phyloP scores from a whole-genome alignment of 2,797 vertebrate genomes.

The Rhadinocentrus ornatus region DNA sequence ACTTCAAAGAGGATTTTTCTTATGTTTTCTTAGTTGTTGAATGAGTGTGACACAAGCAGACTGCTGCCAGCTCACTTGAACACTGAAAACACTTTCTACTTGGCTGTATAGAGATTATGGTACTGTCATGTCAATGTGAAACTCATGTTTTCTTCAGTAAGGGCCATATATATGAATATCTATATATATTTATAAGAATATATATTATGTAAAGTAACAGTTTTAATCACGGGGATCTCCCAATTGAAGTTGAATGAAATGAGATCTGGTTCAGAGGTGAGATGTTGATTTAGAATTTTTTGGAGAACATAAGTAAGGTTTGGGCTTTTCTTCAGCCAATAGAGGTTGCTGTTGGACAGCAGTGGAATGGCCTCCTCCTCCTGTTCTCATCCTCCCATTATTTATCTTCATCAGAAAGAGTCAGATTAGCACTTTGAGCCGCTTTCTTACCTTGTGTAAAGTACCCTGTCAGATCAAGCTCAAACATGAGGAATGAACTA shows the following conservation, averaged over 20 bases:
- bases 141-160: conserved; percentile 84
- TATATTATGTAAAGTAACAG: conserved; percentile 80
- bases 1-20: conserved; percentile 71
- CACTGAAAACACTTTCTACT: conserved; percentile 89
- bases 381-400: conserved; percentile 58
- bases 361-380: conserved; percentile 56
- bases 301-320: conserved; percentile 62
- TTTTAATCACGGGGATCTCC: conserved; percentile 74
- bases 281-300: conserved; percentile 60
- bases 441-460: conserved; percentile 62
- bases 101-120: conserved; percentile 88
- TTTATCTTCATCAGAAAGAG: conserved; percentile 69
- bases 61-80: conserved; percentile 84
- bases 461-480: conserved; percentile 58
- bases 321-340: conserved; percentile 69
- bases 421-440: conserved; percentile 80
- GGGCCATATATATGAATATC: conserved; percentile 81
- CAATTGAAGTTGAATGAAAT: conserved; percentile 61
- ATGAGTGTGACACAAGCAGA: conserved; percentile 77
- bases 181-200: conserved; percentile 81
- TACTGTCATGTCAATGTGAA: conserved; percentile 87
- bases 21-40: conserved; percentile 77
- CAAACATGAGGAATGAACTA: conserved; percentile 55
- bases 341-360: conserved; percentile 78
- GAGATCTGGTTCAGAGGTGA: conserved; percentile 35